Percentiles rank a stretch among this genome's conserved stretches.
Conservation (phyloP, 2,888 invertebrate genomes). For the Euspilapteryx auroguttella region DNA sequence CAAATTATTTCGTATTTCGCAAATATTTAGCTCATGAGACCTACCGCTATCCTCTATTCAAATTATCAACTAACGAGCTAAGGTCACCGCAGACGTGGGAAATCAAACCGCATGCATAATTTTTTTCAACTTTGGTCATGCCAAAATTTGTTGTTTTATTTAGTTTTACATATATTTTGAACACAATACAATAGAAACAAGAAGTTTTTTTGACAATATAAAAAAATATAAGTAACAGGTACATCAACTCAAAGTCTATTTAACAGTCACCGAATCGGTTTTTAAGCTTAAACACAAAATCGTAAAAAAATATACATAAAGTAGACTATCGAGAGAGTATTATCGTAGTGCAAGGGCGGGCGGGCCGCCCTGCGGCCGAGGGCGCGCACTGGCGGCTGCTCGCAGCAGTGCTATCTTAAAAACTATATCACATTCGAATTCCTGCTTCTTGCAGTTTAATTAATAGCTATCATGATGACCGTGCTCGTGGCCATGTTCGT, state of each 20-base stretch:
- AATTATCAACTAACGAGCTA: neutral
- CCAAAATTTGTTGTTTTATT: slow-evolving; percentile 35
- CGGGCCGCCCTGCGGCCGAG: slow-evolving; percentile 22
- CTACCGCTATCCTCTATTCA: slow-evolving; percentile 17
- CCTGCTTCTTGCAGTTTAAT: slow-evolving; percentile 53
- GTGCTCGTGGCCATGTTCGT: slow-evolving; percentile 49
- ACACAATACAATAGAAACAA: slow-evolving; percentile 21
- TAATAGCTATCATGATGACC: slow-evolving; percentile 57
- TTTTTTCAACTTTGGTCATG: slow-evolving; percentile 21
- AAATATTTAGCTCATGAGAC: slow-evolving; percentile 29
- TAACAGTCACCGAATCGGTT: slow-evolving; percentile 39
- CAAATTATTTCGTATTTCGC: slow-evolving; percentile 41
- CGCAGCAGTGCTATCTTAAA: slow-evolving; percentile 48
- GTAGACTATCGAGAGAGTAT: slow-evolving; percentile 26
- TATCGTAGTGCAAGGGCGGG: slow-evolving; percentile 45
- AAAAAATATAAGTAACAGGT: slow-evolving; percentile 47
- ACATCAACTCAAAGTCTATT: slow-evolving; percentile 46
- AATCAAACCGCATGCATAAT: slow-evolving; percentile 18
- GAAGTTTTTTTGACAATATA: too few relatives aligned
- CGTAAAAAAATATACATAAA: slow-evolving; percentile 24
- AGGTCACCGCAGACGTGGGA: slow-evolving; percentile 9
- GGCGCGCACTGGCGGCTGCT: slow-evolving; percentile 22
- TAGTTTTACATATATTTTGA: slow-evolving; percentile 18
- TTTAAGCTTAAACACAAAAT: slow-evolving; percentile 26
- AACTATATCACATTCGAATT: slow-evolving; percentile 56